phyloP scores from a whole-genome alignment of 2,797 vertebrate species.

The Varecia variegata region DNA sequence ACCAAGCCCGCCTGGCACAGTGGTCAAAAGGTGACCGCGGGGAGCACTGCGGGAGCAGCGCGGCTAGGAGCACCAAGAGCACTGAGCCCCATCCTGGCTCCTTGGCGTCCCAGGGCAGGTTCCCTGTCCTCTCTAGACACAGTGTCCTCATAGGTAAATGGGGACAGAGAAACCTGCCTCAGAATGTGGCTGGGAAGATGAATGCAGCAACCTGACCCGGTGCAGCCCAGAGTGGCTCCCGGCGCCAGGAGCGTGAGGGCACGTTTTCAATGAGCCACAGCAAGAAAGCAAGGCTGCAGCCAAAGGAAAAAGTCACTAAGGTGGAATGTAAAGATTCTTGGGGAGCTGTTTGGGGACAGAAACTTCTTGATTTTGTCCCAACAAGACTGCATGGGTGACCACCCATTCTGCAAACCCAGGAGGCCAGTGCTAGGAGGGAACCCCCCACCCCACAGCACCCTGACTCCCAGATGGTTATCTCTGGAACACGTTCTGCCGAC shows the following conservation, averaged over 20 bases:
- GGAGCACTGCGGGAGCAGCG: neutral
- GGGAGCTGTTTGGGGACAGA: neutral
- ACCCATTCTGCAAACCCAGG: neutral
- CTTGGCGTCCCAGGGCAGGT: no score
- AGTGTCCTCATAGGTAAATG: neutral
- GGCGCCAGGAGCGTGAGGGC: no score
- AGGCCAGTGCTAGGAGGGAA: neutral
- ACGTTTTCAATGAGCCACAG: neutral
- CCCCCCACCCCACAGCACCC: no score
- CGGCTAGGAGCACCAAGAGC: neutral
- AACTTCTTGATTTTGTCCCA: neutral
- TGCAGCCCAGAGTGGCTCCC: neutral
- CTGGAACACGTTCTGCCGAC: fast-evolving
- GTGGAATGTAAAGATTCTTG: neutral
- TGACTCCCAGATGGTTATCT: neutral
- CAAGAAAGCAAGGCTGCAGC: neutral
- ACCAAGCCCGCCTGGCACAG: neutral
- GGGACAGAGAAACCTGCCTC: neutral
- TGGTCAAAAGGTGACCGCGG: neutral
- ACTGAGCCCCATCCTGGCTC: neutral
- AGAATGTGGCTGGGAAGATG: neutral
- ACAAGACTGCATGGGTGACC: neutral
- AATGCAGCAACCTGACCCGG: neutral
- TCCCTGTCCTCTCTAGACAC: neutral
- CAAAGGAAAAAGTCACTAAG: neutral